Percentiles rank a stretch among this genome's conserved stretches.
Evolutionary conservation across 2,113 vertebrate species (phyloP).

Genomic region (Tachysurus fulvidraco): DNA sequence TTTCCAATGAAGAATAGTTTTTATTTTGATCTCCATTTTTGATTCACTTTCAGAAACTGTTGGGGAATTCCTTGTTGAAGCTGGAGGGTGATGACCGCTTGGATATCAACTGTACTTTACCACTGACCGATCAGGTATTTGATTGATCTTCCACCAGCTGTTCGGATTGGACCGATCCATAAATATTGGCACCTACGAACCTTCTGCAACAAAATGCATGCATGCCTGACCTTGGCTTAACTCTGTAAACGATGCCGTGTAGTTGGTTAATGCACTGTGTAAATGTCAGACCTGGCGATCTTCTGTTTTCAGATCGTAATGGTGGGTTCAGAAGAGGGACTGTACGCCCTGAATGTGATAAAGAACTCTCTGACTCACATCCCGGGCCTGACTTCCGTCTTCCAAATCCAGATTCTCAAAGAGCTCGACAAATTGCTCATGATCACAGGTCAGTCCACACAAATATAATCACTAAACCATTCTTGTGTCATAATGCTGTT

Average conservation of each 20-base stretch:
- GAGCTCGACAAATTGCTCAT: conserved; percentile 96
- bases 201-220: not conserved
- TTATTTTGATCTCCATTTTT: conserved; percentile 12
- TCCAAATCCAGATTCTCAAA: conserved; percentile 97
- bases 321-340: conserved; percentile 95
- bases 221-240: not conserved
- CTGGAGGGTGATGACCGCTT: conserved; percentile 96
- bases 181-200: not conserved
- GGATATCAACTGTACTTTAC: conserved; percentile 97
- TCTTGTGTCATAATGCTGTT: too few species aligned
- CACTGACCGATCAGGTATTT: conserved; percentile 95
- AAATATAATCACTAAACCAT: not conserved
- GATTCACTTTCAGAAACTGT: conserved; percentile 80
- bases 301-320: conserved; percentile 82
- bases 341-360: conserved; percentile 95
- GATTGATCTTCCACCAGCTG: not conserved
- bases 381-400: conserved; percentile 91
- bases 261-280: not conserved
- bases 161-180: not conserved
- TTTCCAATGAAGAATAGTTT: not conserved
- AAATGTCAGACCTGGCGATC: not conserved
- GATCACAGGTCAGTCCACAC: conserved; percentile 84
- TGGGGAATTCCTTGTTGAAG: conserved; percentile 96
- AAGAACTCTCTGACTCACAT: conserved; percentile 96
- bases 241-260: not conserved